These are phyloP conservation scores for Volucella zonaria DNA, from an alignment of 2,888 invertebrate species.

Conservation along the genomic window DNA sequence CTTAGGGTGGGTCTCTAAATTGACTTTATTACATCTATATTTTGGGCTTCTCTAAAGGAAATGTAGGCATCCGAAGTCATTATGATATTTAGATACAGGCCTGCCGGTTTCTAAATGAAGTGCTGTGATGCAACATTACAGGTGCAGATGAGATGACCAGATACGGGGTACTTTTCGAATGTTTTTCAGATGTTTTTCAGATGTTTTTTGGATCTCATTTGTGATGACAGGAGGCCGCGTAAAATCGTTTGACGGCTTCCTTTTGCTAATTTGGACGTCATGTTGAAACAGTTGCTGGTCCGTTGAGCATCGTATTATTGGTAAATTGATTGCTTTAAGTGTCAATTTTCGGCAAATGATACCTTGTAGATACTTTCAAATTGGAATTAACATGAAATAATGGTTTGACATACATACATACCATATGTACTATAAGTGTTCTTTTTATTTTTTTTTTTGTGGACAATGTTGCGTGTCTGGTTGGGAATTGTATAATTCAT, in stretches of 20 bases:
- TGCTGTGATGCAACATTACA: conserved; percentile 40
- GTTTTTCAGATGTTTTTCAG: conserved; percentile 8
- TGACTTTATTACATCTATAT: conserved; percentile 51
- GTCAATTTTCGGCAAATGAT: background rate
- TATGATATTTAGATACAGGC: conserved; percentile 29
- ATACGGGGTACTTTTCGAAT: conserved; percentile 43
- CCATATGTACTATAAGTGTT: too few relatives aligned
- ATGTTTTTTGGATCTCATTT: conserved; percentile 14
- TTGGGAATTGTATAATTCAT: too few relatives aligned
- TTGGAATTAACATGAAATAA: background rate
- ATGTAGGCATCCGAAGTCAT: conserved; percentile 45
- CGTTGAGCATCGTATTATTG: background rate
- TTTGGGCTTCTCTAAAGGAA: background rate
- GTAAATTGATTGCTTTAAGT: conserved; percentile 1
- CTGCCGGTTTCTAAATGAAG: conserved; percentile 25
- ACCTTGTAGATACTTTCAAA: background rate
- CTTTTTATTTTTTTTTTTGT: too few relatives aligned
- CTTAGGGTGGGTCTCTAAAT: conserved; percentile 19
- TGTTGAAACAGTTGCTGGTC: background rate
- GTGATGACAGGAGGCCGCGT: conserved; percentile 20
- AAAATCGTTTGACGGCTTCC: conserved; percentile 38
- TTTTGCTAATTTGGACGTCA: conserved; percentile 24
- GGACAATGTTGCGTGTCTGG: too few relatives aligned
- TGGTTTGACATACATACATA: too few relatives aligned
- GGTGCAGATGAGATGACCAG: conserved; percentile 49